A percentile compares a stretch with the other conserved stretches of the same genome.
phyloP scores from a whole-genome alignment of 2,797 vertebrate species.

The Melanotaenia parkinsoni region DNA sequence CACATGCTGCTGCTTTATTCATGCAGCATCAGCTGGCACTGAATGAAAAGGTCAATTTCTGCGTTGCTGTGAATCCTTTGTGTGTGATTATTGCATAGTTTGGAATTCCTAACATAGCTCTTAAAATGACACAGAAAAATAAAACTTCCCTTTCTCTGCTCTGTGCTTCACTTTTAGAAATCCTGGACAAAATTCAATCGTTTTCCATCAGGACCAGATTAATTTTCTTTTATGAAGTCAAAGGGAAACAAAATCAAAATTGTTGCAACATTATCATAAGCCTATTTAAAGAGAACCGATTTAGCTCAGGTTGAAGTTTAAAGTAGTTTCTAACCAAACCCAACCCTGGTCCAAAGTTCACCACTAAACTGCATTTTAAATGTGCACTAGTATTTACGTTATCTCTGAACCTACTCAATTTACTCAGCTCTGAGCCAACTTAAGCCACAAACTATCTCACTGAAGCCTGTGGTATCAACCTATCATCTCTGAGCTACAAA shows the following conservation, averaged over 20 bases:
- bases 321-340: constrained; percentile 40
- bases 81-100: constrained; percentile 88
- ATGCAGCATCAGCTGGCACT: constrained; percentile 75
- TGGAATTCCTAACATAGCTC: constrained; percentile 83
- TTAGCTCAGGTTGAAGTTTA: constrained; percentile 22
- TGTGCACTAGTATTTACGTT: constrained; percentile 66
- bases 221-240: constrained; percentile 32
- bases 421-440: constrained; percentile 28
- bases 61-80: constrained; percentile 79
- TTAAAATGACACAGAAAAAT: constrained; percentile 79
- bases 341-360: constrained; percentile 38
- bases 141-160: constrained; percentile 67
- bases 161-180: constrained; percentile 45
- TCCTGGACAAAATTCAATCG: constrained; percentile 29
- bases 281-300: not conserved
- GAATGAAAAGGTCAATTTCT: constrained; percentile 73
- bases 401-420: constrained; percentile 28
- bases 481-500: constrained; percentile 34
- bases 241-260: not conserved
- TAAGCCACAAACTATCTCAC: constrained; percentile 45
- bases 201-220: constrained; percentile 39
- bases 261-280: not conserved
- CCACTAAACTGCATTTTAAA: constrained; percentile 60
- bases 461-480: constrained; percentile 45
- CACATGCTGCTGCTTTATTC: constrained; percentile 72